These are phyloP conservation scores for Drosophila pseudotalamancana DNA, from an alignment of 2,888 invertebrate genomes.

Conservation along the genomic window DNA sequence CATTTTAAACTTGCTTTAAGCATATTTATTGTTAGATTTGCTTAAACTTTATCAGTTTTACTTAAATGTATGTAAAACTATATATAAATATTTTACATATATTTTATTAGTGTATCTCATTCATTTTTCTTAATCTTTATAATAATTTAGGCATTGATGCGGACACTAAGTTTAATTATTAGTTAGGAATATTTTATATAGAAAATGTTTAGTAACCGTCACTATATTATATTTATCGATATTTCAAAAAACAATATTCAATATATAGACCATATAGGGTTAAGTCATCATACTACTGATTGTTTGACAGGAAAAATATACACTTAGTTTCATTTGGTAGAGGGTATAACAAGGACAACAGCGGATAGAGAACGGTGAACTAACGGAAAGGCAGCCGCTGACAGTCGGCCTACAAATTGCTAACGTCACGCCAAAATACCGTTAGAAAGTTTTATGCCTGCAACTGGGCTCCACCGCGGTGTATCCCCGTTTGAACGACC, in stretches of 20 bases:
- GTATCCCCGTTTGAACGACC: conserved; percentile 28
- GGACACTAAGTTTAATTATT: too few relatives aligned
- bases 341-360: conserved; percentile 38
- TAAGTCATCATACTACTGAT: too few relatives aligned
- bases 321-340: too few relatives aligned
- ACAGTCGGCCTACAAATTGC: conserved; percentile 69
- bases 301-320: too few relatives aligned
- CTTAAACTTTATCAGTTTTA: background rate
- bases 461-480: background rate
- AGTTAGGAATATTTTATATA: too few relatives aligned
- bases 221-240: too few relatives aligned
- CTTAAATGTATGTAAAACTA: background rate
- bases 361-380: conserved; percentile 21
- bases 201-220: too few relatives aligned
- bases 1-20: background rate
- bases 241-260: background rate
- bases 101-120: too few relatives aligned
- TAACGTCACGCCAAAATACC: conserved; percentile 75
- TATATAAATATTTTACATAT: background rate
- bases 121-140: too few relatives aligned
- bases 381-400: conserved; percentile 30
- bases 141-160: too few relatives aligned
- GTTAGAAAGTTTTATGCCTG: conserved; percentile 66
- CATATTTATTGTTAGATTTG: background rate
- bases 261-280: too few relatives aligned